Percentiles rank a stretch among this genome's conserved stretches.
phyloP scores from a whole-genome alignment of 1,140 invertebrate genomes.

The Archivesica marissinica region DNA sequence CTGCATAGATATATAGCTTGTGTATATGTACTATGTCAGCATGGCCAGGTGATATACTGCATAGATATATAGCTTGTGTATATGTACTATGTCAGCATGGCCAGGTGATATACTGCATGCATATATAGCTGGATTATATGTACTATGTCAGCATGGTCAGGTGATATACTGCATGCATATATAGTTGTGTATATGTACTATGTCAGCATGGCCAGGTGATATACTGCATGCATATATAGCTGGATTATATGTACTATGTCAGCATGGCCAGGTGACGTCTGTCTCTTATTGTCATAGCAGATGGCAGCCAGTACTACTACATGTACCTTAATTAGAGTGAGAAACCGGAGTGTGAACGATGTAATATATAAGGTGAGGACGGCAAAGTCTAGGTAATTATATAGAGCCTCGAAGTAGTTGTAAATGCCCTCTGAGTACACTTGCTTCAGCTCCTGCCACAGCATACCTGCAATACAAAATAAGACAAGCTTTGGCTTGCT shows the following conservation, averaged over 20 bases:
- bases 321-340: slow-evolving; percentile 74
- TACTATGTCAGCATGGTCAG: no score
- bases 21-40: no score
- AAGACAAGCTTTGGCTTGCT: no score
- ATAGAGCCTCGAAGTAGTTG: slow-evolving; percentile 80
- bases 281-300: background rate
- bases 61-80: no score
- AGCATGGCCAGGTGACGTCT: background rate
- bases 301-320: background rate
- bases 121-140: no score
- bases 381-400: slow-evolving; percentile 81
- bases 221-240: background rate
- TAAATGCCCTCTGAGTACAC: slow-evolving; percentile 78
- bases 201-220: background rate
- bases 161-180: no score
- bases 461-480: slow-evolving; percentile 74
- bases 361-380: slow-evolving; percentile 81
- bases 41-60: no score
- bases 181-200: no score
- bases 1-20: no score
- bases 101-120: no score
- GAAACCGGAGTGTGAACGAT: slow-evolving; percentile 79
- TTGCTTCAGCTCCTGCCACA: slow-evolving; percentile 82
- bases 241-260: background rate
- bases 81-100: no score